A percentile compares a stretch with the other conserved stretches of the same genome.
Evolutionary conservation across 2,113 vertebrate genomes (phyloP).

Genomic region (Steatornis caripensis): DNA sequence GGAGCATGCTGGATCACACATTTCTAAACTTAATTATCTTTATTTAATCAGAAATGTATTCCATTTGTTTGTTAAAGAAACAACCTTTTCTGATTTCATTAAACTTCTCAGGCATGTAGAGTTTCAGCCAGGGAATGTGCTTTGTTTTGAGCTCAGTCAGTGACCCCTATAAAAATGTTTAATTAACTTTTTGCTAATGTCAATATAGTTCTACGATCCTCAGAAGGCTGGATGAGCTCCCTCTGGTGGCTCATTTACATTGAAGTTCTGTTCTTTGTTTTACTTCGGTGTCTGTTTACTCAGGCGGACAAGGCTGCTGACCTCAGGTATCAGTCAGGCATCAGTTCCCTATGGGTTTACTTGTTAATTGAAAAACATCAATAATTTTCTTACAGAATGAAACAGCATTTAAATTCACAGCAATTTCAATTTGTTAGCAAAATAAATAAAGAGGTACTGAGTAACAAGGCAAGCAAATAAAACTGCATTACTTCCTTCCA

Average conservation of each 20-base stretch:
- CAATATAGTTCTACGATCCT: neutral
- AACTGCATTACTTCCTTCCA: neutral
- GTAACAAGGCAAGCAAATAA: neutral
- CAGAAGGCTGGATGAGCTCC: neutral
- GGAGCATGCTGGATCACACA: neutral
- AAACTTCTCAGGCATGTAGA: neutral
- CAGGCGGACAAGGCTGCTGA: neutral
- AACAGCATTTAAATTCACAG: neutral
- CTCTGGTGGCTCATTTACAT: constrained; percentile 22
- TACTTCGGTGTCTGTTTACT: neutral
- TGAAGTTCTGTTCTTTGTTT: neutral
- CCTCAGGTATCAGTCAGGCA: neutral
- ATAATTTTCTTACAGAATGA: neutral
- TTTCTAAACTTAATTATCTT: neutral
- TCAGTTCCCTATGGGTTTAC: neutral
- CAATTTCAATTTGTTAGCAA: neutral
- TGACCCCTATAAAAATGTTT: constrained; percentile 19
- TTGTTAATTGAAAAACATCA: constrained; percentile 12
- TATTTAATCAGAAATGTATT: neutral
- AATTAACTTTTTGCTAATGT: constrained; percentile 14
- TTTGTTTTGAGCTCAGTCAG: constrained; percentile 5
- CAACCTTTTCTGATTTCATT: neutral
- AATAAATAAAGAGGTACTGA: neutral
- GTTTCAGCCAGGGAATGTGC: neutral
- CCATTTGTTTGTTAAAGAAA: neutral